Evolutionary conservation across 2,797 vertebrate species (phyloP).

Genomic region (Acanthornis magna): DNA sequence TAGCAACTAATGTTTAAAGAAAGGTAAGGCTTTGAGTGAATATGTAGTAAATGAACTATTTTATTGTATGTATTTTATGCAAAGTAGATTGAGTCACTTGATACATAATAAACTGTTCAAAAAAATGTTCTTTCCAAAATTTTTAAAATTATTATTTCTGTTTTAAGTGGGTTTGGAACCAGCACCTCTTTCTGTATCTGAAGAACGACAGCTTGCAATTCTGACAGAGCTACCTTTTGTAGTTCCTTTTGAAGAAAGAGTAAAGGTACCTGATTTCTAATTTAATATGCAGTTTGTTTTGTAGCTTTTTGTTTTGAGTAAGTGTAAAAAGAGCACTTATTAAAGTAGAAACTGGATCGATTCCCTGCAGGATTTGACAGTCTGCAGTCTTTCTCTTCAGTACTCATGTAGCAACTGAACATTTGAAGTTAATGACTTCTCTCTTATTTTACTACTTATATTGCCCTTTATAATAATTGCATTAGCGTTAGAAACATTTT

Average conservation of each 20-base stretch:
- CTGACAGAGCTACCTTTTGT: constrained; percentile 97
- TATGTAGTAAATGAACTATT: background rate
- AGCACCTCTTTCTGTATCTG: constrained; percentile 93
- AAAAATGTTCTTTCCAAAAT: background rate
- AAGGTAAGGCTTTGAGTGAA: background rate
- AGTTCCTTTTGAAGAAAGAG: constrained; percentile 97
- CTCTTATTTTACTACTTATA: background rate
- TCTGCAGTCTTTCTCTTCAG: background rate
- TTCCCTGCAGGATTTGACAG: background rate
- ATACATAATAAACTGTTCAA: background rate
- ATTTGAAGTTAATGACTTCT: background rate
- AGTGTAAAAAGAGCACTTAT: background rate
- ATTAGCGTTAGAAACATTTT: background rate
- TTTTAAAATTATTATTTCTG: background rate
- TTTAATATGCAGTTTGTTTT: background rate
- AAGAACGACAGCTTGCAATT: constrained; percentile 95
- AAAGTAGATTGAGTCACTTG: background rate
- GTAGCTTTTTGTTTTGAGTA: background rate
- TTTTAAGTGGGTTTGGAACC: constrained; percentile 90
- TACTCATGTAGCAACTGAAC: background rate
- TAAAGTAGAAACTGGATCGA: background rate
- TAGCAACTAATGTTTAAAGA: background rate
- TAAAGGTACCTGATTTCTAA: constrained; percentile 84
- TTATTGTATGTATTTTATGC: background rate
- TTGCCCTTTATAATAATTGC: background rate